Evolutionary conservation across 2,797 vertebrate genomes (phyloP).

Genomic region (Chelmon rostratus): DNA sequence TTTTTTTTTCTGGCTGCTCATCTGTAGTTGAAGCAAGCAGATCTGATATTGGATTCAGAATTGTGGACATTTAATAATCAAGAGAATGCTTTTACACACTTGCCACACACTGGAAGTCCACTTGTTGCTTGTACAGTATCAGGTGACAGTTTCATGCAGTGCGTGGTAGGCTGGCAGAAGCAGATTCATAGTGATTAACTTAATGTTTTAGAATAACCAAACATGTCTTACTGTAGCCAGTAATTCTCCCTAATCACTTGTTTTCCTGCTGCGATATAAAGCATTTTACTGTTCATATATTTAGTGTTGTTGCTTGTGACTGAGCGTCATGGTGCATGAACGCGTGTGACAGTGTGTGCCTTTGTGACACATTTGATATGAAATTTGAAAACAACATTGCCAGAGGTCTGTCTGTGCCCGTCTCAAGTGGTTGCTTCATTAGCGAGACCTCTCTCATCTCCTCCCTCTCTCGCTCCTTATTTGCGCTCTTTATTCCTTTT

Average conservation of each 20-base stretch:
- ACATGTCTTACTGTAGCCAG: neutral
- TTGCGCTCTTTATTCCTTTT: conserved; percentile 59
- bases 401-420: conserved; percentile 43
- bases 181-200: neutral
- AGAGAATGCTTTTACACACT: neutral
- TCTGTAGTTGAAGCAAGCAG: neutral
- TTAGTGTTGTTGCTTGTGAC: conserved; percentile 1
- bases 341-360: neutral
- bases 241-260: neutral
- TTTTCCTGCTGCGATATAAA: neutral
- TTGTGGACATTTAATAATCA: neutral
- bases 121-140: neutral
- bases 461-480: conserved; percentile 35
- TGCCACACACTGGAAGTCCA: neutral
- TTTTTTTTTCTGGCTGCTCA: no score
- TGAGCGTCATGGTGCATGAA: conserved; percentile 12
- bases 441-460: conserved; percentile 43
- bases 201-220: no score
- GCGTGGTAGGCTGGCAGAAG: neutral
- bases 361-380: conserved; percentile 27
- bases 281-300: no score
- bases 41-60: neutral
- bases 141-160: neutral
- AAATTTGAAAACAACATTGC: conserved; percentile 44
- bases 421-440: conserved; percentile 67